Percentiles rank a stretch among this genome's conserved stretches.
Conservation (phyloP, 2,797 vertebrate genomes). For the Characodon lateralis region DNA sequence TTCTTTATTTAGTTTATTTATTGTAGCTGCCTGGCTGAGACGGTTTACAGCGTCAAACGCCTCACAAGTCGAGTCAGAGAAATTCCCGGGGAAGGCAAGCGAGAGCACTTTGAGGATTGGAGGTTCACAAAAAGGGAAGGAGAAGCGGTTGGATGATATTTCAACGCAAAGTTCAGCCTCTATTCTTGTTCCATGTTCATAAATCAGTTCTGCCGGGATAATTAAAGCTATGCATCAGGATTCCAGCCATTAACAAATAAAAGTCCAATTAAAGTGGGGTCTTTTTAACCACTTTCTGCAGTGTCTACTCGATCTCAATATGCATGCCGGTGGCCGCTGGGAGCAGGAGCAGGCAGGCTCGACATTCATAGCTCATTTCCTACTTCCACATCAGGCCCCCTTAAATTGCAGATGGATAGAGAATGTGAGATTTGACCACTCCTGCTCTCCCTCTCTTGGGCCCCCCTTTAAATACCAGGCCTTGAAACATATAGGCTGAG, state of each 20-base stretch:
- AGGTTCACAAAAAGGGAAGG: slow-evolving; percentile 16
- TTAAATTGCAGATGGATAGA: slow-evolving; percentile 74
- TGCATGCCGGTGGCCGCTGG: slow-evolving; percentile 69
- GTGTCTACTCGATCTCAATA: slow-evolving; percentile 70
- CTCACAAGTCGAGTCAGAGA: slow-evolving; percentile 56
- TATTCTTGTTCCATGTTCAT: slow-evolving; percentile 45
- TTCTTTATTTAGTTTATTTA: slow-evolving; percentile 47
- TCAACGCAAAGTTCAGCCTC: slow-evolving; percentile 43
- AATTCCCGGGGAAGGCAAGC: slow-evolving; percentile 33
- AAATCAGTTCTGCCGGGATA: slow-evolving; percentile 69
- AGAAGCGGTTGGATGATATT: slow-evolving; percentile 33
- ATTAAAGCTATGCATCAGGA: slow-evolving; percentile 76
- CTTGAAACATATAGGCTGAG: slow-evolving; percentile 58
- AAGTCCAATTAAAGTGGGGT: slow-evolving; percentile 72
- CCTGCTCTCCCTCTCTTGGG: slow-evolving; percentile 47
- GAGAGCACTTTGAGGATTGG: slow-evolving; percentile 37
- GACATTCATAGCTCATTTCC: slow-evolving; percentile 74
- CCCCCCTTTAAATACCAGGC: slow-evolving; percentile 51
- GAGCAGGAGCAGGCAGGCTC: slow-evolving; percentile 58
- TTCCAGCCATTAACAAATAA: slow-evolving; percentile 74
- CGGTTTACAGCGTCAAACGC: slow-evolving; percentile 40
- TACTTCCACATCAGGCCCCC: slow-evolving; percentile 62
- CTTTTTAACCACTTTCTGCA: slow-evolving; percentile 65
- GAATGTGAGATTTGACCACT: slow-evolving; percentile 68
- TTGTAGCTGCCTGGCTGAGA: slow-evolving; percentile 42